Evolutionary conservation across 2,888 invertebrate genomes (phyloP), one percentile per base, ranked within the genome.

Genomic region (Dorcus hopei): DNA sequence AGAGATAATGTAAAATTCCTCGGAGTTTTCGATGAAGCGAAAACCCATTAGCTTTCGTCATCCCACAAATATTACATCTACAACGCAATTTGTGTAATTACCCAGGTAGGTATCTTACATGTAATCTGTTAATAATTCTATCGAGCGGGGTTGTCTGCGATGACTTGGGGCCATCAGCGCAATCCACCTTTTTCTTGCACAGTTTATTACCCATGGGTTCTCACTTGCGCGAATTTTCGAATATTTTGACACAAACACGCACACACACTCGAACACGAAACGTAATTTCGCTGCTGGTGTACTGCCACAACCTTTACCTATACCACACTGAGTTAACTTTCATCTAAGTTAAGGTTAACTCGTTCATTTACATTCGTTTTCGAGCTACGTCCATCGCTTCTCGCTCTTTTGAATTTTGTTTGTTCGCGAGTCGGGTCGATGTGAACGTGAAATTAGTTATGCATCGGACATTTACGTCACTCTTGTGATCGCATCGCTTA

Each of bases 101-200:
- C 38, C 23, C 4, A n/a, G n/a, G n/a, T 49, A 42, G 16, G 11
- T 16, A 49, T 68, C 77, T 77, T 69, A 77, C 77, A 63, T 75
- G 74, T 55, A 77, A 66, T 69, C 77, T 72, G 62, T 70, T 74
- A 61, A 77, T 72, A 65, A 77, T 76, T 71, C 75, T 67, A 64
- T 76, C 74, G 56, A 77, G 71, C 42, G 71, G 69, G 38, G 71
- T 70, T 47, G 74, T 68, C 53, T 70, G 66, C 58, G 69, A 69
- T n/a, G 63, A 61, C 42, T 64, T 67, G 52, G 66, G 62, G 59
- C 65, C 66, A 62, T 75, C 75, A 11, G 55, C 63, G 33, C 56
- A 61, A 49, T 67, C 70, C 58, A 68, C 68, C 62, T 75, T 76
- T 68, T 74, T 76, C 67, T 77, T 77, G 65, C 77, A 77, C 68